Evolutionary conservation across 2,888 invertebrate genomes (phyloP).

Genomic region (Parelbella ahira): DNA sequence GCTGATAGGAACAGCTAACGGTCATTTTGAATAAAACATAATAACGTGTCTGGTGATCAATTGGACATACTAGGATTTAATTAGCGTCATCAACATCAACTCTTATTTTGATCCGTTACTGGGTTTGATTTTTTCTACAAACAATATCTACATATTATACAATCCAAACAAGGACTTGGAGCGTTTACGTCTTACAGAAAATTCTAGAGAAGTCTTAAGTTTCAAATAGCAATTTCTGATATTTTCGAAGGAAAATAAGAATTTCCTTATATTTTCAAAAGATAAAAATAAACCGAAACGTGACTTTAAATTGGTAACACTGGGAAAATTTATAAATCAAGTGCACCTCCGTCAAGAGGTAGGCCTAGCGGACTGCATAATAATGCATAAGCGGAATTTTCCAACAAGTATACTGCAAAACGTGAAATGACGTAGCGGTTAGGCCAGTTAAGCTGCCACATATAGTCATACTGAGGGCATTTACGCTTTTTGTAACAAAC

Average conservation of each 20-base stretch:
- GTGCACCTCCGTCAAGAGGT: slow-evolving; percentile 9
- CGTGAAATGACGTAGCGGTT: slow-evolving; percentile 20
- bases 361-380: slow-evolving; percentile 23
- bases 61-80: too few species aligned
- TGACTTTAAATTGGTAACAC: neutral
- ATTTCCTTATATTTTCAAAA: too few species aligned
- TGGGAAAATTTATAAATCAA: slow-evolving; percentile 2
- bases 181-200: too few species aligned
- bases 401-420: slow-evolving; percentile 19
- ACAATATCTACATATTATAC: too few species aligned
- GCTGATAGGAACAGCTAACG: slow-evolving; percentile 1
- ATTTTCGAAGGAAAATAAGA: too few species aligned
- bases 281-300: too few species aligned
- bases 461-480: slow-evolving; percentile 12
- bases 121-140: too few species aligned
- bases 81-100: too few species aligned
- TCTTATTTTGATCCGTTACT: too few species aligned
- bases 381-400: slow-evolving; percentile 23
- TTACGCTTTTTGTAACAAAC: slow-evolving; percentile 3
- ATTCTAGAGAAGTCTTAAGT: too few species aligned
- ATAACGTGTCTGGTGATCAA: slow-evolving; percentile 1
- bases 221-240: too few species aligned
- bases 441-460: slow-evolving; percentile 18
- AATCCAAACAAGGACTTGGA: too few species aligned
- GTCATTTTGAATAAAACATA: slow-evolving; percentile 5